These are phyloP conservation scores for Idaea dimidiata DNA, from an alignment of 2,888 invertebrate species.

Conservation along the genomic window DNA sequence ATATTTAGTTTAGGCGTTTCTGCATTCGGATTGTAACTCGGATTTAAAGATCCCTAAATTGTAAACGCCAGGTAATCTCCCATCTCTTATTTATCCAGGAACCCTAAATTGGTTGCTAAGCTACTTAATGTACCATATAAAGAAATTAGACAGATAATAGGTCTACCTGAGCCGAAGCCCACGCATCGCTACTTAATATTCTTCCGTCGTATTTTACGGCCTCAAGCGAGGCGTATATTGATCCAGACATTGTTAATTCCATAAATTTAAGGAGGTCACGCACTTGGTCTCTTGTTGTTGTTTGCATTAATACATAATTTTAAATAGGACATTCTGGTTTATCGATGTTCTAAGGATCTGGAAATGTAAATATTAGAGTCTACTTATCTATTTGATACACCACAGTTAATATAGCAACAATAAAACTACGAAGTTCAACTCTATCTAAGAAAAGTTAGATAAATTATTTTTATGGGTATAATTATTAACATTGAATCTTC, in stretches of 20 bases:
- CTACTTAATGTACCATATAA: constrained; percentile 20
- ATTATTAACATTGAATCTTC: neutral
- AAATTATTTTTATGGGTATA: neutral
- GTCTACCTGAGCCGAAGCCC: constrained; percentile 26
- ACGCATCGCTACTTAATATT: constrained; percentile 37
- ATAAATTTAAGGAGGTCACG: constrained; percentile 24
- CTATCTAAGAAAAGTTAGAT: too few species aligned
- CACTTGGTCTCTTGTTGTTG: constrained; percentile 22
- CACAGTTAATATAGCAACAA: too few species aligned
- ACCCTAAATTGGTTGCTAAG: constrained; percentile 16
- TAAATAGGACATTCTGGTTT: constrained; percentile 31
- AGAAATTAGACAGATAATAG: constrained; percentile 24
- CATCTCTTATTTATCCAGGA: neutral
- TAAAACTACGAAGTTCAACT: too few species aligned
- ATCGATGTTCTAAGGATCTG: constrained; percentile 32
- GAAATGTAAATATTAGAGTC: constrained; percentile 11
- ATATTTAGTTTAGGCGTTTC: too few species aligned
- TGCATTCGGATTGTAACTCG: too few species aligned
- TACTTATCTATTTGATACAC: too few species aligned
- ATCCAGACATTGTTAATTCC: constrained; percentile 28
- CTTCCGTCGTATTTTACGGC: constrained; percentile 38
- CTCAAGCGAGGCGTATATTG: constrained; percentile 28
- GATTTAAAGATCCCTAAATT: too few species aligned
- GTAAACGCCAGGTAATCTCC: too few species aligned
- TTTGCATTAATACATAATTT: constrained; percentile 36